These are phyloP conservation scores for Nasonia oneida DNA, from an alignment of 2,888 invertebrate species.

Conservation along the genomic window DNA sequence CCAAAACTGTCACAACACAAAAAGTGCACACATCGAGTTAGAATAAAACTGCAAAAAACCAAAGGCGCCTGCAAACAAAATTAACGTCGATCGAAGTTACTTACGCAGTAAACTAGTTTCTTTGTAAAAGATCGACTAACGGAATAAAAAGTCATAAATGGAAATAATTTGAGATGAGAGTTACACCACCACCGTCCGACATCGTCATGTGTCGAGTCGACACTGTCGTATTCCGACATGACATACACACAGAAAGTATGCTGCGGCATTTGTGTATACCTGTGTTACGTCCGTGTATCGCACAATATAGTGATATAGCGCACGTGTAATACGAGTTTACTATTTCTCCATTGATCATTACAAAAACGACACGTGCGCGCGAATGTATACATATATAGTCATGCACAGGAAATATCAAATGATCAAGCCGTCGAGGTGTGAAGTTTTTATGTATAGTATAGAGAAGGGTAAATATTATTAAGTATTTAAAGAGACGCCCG, in stretches of 20 bases:
- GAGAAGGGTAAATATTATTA: background rate
- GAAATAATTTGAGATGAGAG: slow-evolving; percentile 49
- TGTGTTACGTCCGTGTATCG: background rate
- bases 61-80: background rate
- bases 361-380: slow-evolving; percentile 38
- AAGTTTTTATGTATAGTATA: background rate
- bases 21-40: background rate
- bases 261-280: slow-evolving; percentile 4
- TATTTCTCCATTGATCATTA: slow-evolving; percentile 47
- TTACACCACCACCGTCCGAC: slow-evolving; percentile 56
- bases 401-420: background rate
- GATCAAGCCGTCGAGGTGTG: background rate
- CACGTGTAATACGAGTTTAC: background rate
- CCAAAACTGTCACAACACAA: background rate
- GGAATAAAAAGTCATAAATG: slow-evolving; percentile 60
- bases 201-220: slow-evolving; percentile 55
- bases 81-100: background rate
- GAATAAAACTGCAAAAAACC: background rate
- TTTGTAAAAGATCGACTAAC: slow-evolving; percentile 30
- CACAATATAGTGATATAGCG: background rate
- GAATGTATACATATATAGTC: background rate
- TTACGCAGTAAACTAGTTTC: slow-evolving; percentile 45
- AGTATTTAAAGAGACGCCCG: background rate
- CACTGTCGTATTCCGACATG: slow-evolving; percentile 27
- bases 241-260: background rate